A percentile compares a stretch with the other conserved stretches of the same genome.
These are phyloP conservation scores for Sprattus sprattus DNA, from an alignment of 2,113 vertebrate genomes.

Conservation along the genomic window DNA sequence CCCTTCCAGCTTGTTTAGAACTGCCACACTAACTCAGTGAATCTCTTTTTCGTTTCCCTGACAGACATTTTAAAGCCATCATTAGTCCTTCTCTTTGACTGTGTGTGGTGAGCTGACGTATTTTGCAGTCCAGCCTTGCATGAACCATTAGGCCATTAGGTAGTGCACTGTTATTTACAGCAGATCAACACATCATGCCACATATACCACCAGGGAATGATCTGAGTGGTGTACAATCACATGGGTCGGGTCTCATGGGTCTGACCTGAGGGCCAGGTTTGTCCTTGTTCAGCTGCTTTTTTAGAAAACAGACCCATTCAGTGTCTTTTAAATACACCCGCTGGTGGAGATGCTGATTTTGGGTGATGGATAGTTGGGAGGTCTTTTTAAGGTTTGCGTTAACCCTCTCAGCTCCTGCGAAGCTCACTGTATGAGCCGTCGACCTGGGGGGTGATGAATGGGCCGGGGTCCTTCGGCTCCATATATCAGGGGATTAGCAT, in stretches of 20 bases:
- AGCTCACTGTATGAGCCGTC: conserved; percentile 61
- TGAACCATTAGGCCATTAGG: neutral
- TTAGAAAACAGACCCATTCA: neutral
- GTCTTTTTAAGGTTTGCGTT: conserved; percentile 60
- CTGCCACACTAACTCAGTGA: neutral
- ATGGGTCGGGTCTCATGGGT: neutral
- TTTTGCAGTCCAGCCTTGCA: neutral
- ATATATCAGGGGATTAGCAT: conserved; percentile 76
- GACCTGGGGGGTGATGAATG: conserved; percentile 69
- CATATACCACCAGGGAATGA: neutral
- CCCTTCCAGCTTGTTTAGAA: conserved; percentile 14
- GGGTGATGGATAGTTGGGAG: conserved; percentile 69
- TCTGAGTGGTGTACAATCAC: neutral
- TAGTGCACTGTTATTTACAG: neutral
- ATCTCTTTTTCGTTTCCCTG: neutral
- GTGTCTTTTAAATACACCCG: conserved; percentile 39
- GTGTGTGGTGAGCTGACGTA: neutral
- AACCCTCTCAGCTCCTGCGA: conserved; percentile 63
- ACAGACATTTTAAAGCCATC: neutral
- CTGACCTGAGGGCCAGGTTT: neutral
- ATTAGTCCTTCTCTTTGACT: neutral
- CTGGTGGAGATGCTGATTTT: conserved; percentile 50
- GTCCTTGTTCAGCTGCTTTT: neutral
- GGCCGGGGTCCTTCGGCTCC: conserved; percentile 64
- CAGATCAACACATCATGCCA: neutral